Evolutionary conservation across 1,140 invertebrate species (phyloP), one percentile per base, ranked within the genome.

Genomic region (Pissodes strobi): DNA sequence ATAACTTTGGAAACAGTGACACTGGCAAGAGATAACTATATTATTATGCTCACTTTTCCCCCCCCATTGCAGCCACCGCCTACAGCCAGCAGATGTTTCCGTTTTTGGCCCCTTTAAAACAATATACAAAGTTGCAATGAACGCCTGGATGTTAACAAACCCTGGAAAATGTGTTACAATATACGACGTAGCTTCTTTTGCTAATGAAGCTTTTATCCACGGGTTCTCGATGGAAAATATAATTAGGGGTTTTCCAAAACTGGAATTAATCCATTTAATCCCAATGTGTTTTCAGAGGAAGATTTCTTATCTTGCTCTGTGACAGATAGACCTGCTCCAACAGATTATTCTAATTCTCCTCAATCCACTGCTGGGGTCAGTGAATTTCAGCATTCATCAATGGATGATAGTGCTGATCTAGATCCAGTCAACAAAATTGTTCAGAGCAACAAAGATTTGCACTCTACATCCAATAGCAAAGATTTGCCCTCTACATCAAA

Each of bases 41-140:
- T 80, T 21, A 64, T 69, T 53, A 71, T 79, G 62, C 65, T 83
- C 5, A 77, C 79, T n/a, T 43, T 72, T 83, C 30, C 79, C 80
- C 58, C 80, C 79, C 22, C 80, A 82, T 63, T 77, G 72, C 19
- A 79, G 74, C 27, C 78, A 82, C 70, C 76, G 77, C 58, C 72
- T 83, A 57, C 81, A 83, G 62, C 81, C 81, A 4, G 69, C 83
- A 4, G 80, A 83, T 70, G 68, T 77, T 12, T 59, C 72, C 59
- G 74, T 82, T 53, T 82, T 5, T 27, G 51, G 62, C 2, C 51
- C 62, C 2, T 55, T 48, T 10, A 64, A 64, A 37, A 46, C 19
- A n/a, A 57, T 18, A 18, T 57, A 64, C 17, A 46, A 46, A 38
- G 13, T n/a, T 6, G 62, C 62, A 4, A 13, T 34, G n/a, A 46